Evolutionary conservation across 2,888 invertebrate species (phyloP).

Genomic region (Chouioia cunea): DNA sequence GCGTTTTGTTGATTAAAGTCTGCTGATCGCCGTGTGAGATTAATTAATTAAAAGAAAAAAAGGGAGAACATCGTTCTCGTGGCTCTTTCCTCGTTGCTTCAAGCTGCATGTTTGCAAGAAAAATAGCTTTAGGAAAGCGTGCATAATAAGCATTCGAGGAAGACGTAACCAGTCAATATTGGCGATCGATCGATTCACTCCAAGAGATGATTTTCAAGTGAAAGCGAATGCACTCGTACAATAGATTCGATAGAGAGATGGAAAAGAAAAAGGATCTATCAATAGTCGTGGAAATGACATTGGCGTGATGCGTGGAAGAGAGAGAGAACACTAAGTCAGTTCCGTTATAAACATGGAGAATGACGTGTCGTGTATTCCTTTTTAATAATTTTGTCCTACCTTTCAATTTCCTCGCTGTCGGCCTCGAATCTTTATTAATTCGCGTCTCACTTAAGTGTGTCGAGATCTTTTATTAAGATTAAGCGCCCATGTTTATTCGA

Average conservation of each 20-base stretch:
- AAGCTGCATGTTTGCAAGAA: background rate
- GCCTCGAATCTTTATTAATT: no score
- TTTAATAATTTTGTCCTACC: no score
- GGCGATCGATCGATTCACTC: conserved; percentile 23
- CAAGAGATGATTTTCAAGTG: conserved; percentile 28
- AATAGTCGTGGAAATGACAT: conserved; percentile 7
- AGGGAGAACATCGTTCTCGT: no score
- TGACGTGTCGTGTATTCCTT: background rate
- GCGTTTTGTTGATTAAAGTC: no score
- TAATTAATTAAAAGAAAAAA: no score
- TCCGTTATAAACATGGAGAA: background rate
- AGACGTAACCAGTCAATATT: conserved; percentile 12
- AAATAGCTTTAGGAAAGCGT: conserved; percentile 1
- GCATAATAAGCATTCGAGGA: conserved; percentile 11
- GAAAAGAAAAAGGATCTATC: conserved; percentile 1
- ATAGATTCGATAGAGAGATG: background rate
- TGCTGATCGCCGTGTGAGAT: no score
- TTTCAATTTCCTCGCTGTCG: no score
- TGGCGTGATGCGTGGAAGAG: conserved; percentile 10
- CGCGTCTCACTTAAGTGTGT: no score
- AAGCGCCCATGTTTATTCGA: no score
- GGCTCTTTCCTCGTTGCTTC: background rate
- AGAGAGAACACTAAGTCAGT: background rate
- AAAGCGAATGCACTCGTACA: conserved; percentile 19
- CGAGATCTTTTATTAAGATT: no score